Conservation (phyloP, 2,888 invertebrate genomes). For the Cenopis cana region DNA sequence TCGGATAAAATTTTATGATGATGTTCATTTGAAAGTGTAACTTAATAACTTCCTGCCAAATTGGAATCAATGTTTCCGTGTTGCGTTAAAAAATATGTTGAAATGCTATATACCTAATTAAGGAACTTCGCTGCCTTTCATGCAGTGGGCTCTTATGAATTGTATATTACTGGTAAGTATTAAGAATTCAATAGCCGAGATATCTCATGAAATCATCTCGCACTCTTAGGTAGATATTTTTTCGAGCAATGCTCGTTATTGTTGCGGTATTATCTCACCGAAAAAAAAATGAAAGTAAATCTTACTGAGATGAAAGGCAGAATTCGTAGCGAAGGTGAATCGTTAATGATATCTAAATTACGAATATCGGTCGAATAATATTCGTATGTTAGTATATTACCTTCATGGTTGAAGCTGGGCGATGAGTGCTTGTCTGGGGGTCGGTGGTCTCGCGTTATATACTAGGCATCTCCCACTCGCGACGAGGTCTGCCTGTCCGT, state of each 20-base stretch:
- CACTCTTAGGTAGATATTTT: slow-evolving; percentile 20
- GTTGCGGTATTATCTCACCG: slow-evolving; percentile 32
- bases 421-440: slow-evolving; percentile 75
- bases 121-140: background rate
- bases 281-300: slow-evolving; percentile 35
- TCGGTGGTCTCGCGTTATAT: slow-evolving; percentile 74
- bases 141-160: background rate
- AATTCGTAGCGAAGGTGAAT: slow-evolving; percentile 11
- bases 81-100: background rate
- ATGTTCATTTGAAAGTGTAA: background rate
- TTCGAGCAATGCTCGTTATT: slow-evolving; percentile 18
- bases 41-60: background rate
- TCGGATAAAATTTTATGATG: background rate
- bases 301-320: slow-evolving; percentile 24
- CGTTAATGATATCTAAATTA: slow-evolving; percentile 13
- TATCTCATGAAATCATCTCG: slow-evolving; percentile 26
- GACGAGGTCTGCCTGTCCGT: slow-evolving; percentile 57
- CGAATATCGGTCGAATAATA: slow-evolving; percentile 32
- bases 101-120: too few relatives aligned
- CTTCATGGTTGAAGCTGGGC: slow-evolving; percentile 80
- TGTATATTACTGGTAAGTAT: slow-evolving; percentile 5
- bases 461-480: slow-evolving; percentile 75
- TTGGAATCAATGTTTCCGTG: background rate
- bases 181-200: slow-evolving; percentile 16
- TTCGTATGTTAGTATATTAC: slow-evolving; percentile 59